These are phyloP conservation scores for Heliconius himera DNA, from an alignment of 1,140 invertebrate species.

Conservation along the genomic window DNA sequence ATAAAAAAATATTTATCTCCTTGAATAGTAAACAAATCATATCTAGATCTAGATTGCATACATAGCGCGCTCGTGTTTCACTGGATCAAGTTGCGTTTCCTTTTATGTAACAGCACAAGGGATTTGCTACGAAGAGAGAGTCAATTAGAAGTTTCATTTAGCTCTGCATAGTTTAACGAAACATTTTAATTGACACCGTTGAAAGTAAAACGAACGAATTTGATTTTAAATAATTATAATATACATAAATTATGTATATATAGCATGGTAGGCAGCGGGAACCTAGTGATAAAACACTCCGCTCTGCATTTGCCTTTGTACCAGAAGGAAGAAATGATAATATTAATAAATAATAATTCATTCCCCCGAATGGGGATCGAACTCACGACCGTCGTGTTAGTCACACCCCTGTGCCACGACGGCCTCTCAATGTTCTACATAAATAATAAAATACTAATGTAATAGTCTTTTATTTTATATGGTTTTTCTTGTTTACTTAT, in stretches of 20 bases:
- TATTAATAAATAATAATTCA: too few relatives aligned
- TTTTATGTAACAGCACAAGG: slow-evolving; percentile 19
- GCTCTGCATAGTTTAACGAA: background rate
- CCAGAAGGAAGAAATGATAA: too few relatives aligned
- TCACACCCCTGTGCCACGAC: too few relatives aligned
- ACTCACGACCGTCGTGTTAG: too few relatives aligned
- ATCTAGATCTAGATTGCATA: background rate
- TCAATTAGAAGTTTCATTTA: slow-evolving; percentile 21
- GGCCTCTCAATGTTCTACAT: too few relatives aligned
- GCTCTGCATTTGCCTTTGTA: too few relatives aligned
- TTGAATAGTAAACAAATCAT: background rate
- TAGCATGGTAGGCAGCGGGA: too few relatives aligned
- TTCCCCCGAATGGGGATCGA: too few relatives aligned
- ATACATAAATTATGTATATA: too few relatives aligned
- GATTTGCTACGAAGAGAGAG: slow-evolving; percentile 23
- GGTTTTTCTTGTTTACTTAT: background rate
- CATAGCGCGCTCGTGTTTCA: slow-evolving; percentile 15
- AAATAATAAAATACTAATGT: too few relatives aligned
- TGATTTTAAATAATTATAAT: too few relatives aligned
- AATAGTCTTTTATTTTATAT: background rate
- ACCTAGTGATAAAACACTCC: too few relatives aligned
- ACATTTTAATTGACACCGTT: background rate
- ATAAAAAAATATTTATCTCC: background rate
- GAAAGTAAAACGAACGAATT: background rate
- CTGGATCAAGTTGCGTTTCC: slow-evolving; percentile 27